Percentiles rank a stretch among this genome's conserved stretches.
phyloP scores from a whole-genome alignment of 2,888 invertebrate species.

The Theodoxus fluviatilis region DNA sequence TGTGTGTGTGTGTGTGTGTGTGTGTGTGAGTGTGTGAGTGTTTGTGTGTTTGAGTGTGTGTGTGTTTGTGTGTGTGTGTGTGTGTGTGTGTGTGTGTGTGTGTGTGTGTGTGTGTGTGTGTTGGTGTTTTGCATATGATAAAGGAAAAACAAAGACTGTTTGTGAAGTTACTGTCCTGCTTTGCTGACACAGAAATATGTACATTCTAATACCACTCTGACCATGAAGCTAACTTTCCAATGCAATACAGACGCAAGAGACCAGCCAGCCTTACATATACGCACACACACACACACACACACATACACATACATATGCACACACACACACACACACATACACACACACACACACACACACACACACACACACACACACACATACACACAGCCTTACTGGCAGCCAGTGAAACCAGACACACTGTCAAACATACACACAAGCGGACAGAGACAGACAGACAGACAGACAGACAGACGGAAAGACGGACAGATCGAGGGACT shows the following conservation, averaged over 20 bases:
- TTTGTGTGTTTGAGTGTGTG: background rate
- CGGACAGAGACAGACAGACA: background rate
- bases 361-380: conserved; percentile 11
- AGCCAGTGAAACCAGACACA: conserved; percentile 2
- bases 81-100: too few relatives aligned
- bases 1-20: background rate
- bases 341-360: conserved; percentile 14
- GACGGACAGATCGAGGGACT: background rate
- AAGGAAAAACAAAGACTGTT: too few relatives aligned
- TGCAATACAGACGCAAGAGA: background rate
- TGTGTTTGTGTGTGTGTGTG: background rate
- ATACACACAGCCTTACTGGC: conserved; percentile 7
- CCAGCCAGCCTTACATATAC: background rate
- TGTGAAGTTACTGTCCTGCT: too few relatives aligned
- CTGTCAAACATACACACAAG: background rate
- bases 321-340: conserved; percentile 17
- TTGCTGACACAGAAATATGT: too few relatives aligned
- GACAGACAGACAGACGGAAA: conserved; percentile 1
- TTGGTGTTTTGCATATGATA: too few relatives aligned
- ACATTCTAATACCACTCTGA: too few relatives aligned
- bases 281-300: background rate
- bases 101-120: too few relatives aligned
- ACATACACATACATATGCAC: conserved; percentile 10
- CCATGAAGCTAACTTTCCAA: too few relatives aligned
- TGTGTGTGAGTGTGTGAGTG: background rate